A percentile compares a stretch with the other conserved stretches of the same genome.
phyloP scores from a whole-genome alignment of 1,140 invertebrate genomes.

The Drosophila mayri region DNA sequence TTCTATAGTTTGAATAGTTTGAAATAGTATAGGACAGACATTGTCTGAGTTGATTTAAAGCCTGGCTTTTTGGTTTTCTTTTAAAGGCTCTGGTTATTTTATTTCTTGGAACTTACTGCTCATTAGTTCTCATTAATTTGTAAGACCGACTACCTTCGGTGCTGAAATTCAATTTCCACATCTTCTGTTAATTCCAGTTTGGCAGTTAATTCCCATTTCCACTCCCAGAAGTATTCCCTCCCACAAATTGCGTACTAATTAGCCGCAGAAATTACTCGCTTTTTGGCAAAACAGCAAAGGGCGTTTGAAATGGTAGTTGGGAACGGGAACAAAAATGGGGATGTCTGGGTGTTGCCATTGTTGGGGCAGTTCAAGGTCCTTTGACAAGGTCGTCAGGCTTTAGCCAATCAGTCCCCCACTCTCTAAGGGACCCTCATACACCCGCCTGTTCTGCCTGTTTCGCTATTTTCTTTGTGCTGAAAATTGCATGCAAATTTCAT shows the following conservation, averaged over 20 bases:
- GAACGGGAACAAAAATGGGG: slow-evolving; percentile 4
- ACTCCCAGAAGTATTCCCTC: slow-evolving; percentile 1
- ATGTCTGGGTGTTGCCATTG: slow-evolving; percentile 19
- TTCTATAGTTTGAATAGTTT: neutral
- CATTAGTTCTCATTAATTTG: slow-evolving; percentile 6
- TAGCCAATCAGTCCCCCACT: slow-evolving; percentile 28
- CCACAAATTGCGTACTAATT: slow-evolving; percentile 59
- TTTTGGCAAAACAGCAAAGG: slow-evolving; percentile 50
- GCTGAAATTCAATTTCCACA: slow-evolving; percentile 36
- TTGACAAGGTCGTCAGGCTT: slow-evolving; percentile 62
- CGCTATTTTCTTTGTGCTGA: slow-evolving; percentile 24
- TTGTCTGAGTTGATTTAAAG: neutral
- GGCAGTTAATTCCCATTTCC: slow-evolving; percentile 25
- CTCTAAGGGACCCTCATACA: neutral
- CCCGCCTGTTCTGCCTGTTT: neutral
- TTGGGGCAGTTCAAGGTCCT: slow-evolving; percentile 60
- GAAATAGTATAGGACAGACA: neutral
- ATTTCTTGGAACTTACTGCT: neutral
- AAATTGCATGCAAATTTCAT: slow-evolving; percentile 79
- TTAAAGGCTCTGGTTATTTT: neutral
- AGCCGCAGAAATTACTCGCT: slow-evolving; percentile 49
- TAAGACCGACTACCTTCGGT: neutral
- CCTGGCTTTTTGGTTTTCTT: neutral
- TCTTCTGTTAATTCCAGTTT: slow-evolving; percentile 14
- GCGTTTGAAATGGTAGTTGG: slow-evolving; percentile 34